phyloP scores from a whole-genome alignment of 92 coral and sea anemone species.

The Parazoanthus swiftii region DNA sequence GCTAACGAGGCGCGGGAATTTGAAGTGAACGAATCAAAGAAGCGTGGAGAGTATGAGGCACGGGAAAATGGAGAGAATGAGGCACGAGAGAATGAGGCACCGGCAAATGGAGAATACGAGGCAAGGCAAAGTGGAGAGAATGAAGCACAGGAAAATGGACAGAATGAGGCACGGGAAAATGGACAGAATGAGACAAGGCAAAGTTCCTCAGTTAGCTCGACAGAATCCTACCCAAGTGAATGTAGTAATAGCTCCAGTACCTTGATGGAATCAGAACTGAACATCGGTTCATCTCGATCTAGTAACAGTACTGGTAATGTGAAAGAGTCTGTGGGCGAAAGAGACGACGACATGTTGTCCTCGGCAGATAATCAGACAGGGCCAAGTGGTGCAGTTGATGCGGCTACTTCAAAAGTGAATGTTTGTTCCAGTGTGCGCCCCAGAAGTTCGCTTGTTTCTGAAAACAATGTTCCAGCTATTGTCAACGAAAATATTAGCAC shows the following conservation, averaged over 20 bases:
- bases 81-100: background rate
- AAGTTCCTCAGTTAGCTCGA: no score
- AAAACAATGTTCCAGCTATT: background rate
- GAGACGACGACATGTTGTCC: background rate
- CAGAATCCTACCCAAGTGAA: background rate
- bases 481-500: background rate
- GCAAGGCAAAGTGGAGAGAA: background rate
- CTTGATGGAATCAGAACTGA: background rate
- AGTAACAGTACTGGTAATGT: background rate
- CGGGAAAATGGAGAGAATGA: background rate
- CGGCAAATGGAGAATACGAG: background rate
- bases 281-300: background rate
- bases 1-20: background rate
- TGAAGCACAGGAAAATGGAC: background rate
- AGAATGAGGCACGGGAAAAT: background rate
- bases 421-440: background rate
- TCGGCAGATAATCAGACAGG: background rate
- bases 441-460: background rate
- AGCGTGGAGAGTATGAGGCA: background rate
- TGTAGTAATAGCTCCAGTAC: background rate
- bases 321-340: background rate
- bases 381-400: background rate
- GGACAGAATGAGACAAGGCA: background rate
- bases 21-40: background rate
- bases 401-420: background rate